Evolutionary conservation across 2,888 invertebrate species (phyloP).

Genomic region (Agonopterix arenella): DNA sequence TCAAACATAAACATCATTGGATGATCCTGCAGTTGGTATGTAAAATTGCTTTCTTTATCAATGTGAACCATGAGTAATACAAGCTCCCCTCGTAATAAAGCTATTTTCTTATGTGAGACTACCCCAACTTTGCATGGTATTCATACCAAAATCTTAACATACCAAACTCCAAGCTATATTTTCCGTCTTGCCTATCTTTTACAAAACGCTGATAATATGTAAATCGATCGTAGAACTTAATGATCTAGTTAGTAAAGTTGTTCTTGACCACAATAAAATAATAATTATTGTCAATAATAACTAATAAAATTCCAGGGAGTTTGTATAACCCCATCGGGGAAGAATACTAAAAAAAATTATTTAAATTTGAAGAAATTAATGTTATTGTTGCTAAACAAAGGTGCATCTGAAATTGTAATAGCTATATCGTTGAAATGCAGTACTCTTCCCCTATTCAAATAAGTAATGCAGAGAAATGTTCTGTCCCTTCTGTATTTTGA

Average conservation of each 20-base stretch:
- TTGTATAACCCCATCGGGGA: constrained; percentile 30
- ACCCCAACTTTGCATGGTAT: constrained; percentile 4
- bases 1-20: constrained; percentile 60
- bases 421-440: too few species aligned
- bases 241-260: neutral
- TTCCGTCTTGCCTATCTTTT: too few species aligned
- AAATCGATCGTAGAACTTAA: too few species aligned
- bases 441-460: too few species aligned
- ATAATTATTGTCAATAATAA: neutral
- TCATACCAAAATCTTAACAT: neutral
- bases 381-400: too few species aligned
- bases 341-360: neutral
- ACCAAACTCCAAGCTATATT: too few species aligned
- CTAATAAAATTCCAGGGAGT: constrained; percentile 24
- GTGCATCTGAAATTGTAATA: too few species aligned
- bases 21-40: constrained; percentile 68
- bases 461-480: too few species aligned
- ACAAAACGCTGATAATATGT: too few species aligned
- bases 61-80: constrained; percentile 33
- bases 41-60: constrained; percentile 41
- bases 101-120: neutral
- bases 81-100: constrained; percentile 24
- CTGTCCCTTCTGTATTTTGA: too few species aligned
- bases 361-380: too few species aligned
- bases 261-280: neutral